phyloP scores from a whole-genome alignment of 2,113 vertebrate species.

The Gadus macrocephalus region DNA sequence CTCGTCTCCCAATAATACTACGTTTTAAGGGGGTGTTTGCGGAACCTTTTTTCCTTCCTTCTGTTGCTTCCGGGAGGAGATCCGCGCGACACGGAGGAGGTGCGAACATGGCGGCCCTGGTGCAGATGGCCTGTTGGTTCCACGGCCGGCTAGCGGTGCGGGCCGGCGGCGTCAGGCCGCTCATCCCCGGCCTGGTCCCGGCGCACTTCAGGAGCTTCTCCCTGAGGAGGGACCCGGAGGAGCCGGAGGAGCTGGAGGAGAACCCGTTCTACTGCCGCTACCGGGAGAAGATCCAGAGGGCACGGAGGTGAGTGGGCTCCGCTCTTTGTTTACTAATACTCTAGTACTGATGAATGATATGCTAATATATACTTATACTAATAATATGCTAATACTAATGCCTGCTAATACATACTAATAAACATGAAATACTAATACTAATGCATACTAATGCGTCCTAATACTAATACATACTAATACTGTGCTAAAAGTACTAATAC shows the following conservation, averaged over 20 bases:
- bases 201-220: constrained; percentile 77
- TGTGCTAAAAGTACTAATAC: too few species aligned
- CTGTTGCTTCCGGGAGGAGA: constrained; percentile 39
- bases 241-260: constrained; percentile 68
- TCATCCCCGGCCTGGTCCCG: constrained; percentile 77
- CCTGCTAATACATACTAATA: too few species aligned
- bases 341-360: not conserved
- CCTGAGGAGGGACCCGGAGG: constrained; percentile 65
- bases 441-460: too few species aligned
- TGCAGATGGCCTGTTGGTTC: constrained; percentile 78
- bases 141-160: constrained; percentile 79
- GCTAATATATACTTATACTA: not conserved
- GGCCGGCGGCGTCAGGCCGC: constrained; percentile 65
- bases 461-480: too few species aligned
- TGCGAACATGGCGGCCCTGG: constrained; percentile 71
- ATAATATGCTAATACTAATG: too few species aligned
- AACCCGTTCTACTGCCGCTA: constrained; percentile 88
- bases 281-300: constrained; percentile 83
- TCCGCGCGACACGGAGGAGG: constrained; percentile 63
- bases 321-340: not conserved
- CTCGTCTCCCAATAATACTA: too few species aligned
- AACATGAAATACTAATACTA: too few species aligned
- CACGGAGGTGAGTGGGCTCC: constrained; percentile 76
- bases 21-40: not conserved
- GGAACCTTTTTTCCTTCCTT: constrained; percentile 33